phyloP scores from a whole-genome alignment of 1,140 invertebrate genomes.

The Tetragnatha versicolor region DNA sequence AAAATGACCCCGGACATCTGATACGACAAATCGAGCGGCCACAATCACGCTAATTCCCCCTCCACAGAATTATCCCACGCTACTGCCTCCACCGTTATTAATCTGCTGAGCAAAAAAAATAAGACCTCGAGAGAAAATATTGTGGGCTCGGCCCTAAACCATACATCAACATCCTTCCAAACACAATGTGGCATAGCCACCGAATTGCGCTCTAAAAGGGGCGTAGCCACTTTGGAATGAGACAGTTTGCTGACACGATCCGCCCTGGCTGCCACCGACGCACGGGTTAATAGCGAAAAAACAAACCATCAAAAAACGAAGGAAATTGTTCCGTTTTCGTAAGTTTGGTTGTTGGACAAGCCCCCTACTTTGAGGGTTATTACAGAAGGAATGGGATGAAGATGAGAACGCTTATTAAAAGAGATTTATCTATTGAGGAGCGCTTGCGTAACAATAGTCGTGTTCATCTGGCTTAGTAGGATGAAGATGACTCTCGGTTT shows the following conservation, averaged over 20 bases:
- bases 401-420: conserved; percentile 7
- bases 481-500: no score
- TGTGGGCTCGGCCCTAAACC: conserved; percentile 17
- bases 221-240: conserved; percentile 43
- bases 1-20: no score
- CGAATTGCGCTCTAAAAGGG: conserved; percentile 49
- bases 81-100: neutral
- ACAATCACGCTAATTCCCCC: neutral
- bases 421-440: neutral
- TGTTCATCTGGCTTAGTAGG: no score
- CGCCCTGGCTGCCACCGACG: conserved; percentile 45
- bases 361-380: neutral
- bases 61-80: neutral
- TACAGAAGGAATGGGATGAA: neutral
- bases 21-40: neutral
- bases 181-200: conserved; percentile 29
- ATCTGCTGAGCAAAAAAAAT: neutral
- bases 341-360: neutral
- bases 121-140: neutral
- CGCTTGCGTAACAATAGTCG: neutral
- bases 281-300: conserved; percentile 35
- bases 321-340: conserved; percentile 28
- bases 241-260: conserved; percentile 50
- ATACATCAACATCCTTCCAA: conserved; percentile 47
- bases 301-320: neutral